Percentiles rank a stretch among this genome's conserved stretches.
Evolutionary conservation across 2,797 vertebrate genomes (phyloP).

Genomic region (Arvicola amphibius): DNA sequence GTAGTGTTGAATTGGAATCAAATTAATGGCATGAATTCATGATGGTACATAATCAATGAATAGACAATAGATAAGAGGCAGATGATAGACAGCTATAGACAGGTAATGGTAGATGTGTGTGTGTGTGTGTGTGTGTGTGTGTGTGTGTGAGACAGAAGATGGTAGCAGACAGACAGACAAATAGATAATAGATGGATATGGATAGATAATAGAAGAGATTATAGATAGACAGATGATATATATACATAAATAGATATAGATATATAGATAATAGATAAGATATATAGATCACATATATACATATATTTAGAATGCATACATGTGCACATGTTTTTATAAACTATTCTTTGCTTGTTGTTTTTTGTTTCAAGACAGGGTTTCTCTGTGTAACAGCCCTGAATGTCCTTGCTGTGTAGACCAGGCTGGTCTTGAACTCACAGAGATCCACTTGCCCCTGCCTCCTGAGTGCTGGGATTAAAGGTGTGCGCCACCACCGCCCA

Average conservation of each 20-base stretch:
- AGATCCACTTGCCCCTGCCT: no score
- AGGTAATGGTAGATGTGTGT: no score
- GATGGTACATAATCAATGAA: neutral
- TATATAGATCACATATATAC: neutral
- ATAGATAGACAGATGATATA: neutral
- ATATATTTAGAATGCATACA: no score
- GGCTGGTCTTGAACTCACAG: no score
- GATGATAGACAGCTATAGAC: neutral
- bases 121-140: no score
- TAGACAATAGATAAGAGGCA: neutral
- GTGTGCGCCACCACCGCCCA: neutral
- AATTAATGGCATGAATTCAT: neutral
- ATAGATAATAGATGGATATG: neutral
- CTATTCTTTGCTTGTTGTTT: no score
- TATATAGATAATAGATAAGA: no score
- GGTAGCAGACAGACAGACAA: neutral
- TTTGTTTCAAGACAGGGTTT: no score
- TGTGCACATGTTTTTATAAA: no score
- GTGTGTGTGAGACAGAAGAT: neutral
- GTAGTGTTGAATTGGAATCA: neutral
- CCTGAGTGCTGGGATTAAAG: neutral
- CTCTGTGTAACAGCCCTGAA: no score
- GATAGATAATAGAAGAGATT: no score
- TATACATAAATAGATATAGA: neutral
- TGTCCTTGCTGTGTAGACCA: no score